Conservation (phyloP, 1,140 invertebrate species). For the Drosophila lacteicornis region DNA sequence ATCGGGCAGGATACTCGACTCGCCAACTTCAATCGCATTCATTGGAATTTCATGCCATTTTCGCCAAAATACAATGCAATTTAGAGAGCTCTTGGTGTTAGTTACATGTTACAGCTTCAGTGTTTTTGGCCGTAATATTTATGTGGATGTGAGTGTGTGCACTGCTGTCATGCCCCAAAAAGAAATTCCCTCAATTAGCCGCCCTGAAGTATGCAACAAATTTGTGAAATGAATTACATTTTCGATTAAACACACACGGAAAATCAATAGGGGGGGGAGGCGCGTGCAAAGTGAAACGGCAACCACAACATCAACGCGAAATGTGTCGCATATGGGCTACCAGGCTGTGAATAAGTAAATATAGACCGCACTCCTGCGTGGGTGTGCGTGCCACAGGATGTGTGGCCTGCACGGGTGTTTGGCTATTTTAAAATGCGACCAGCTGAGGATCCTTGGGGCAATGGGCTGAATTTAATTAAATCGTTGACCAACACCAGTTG, state of each 20-base stretch:
- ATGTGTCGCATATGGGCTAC: constrained; percentile 67
- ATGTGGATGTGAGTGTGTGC: constrained; percentile 15
- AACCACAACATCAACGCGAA: constrained; percentile 64
- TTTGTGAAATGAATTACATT: constrained; percentile 44
- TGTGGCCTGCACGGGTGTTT: constrained; percentile 13
- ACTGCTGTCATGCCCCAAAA: background rate
- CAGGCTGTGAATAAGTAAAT: constrained; percentile 74
- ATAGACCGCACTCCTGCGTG: constrained; percentile 60
- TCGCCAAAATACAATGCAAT: constrained; percentile 7
- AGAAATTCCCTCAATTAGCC: constrained; percentile 6
- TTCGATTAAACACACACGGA: constrained; percentile 39
- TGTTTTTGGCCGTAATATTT: constrained; percentile 29
- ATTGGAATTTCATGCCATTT: constrained; percentile 13
- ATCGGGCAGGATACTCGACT: background rate
- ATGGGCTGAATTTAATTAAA: constrained; percentile 78
- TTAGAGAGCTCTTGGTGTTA: constrained; percentile 34
- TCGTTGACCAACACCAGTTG: constrained; percentile 69
- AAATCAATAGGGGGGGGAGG: constrained; percentile 37
- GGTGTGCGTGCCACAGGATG: constrained; percentile 16
- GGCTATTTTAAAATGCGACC: constrained; percentile 72
- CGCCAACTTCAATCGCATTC: background rate
- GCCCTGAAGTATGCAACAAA: constrained; percentile 13
- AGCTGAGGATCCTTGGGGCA: constrained; percentile 35
- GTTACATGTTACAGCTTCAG: constrained; percentile 20
- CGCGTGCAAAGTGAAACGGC: constrained; percentile 38